Evolutionary conservation across 1,140 invertebrate species (phyloP), one percentile per base, ranked within the genome.

Genomic region (Neodiprion pinetum): DNA sequence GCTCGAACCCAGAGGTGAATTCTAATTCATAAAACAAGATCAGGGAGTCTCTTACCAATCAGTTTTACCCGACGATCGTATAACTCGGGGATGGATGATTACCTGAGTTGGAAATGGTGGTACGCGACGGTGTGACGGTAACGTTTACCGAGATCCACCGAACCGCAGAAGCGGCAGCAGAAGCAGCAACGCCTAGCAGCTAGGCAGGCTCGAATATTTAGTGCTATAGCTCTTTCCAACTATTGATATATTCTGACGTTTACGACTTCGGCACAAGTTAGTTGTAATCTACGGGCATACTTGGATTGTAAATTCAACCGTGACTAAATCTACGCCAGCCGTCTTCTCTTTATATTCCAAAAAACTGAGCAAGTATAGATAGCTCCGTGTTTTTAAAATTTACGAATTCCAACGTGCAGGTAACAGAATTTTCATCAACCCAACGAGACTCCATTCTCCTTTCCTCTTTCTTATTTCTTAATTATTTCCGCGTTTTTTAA

Each of bases 191-290:
- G 53, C n/a, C n/a, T 17, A 61, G 11, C 53, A 17, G 53, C 53
- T 12, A 61, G 11, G 53, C 53, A 9, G n/a, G 3, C 53, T 61
- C 11, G 53, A 61, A 81, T 83, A 84, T 81, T 82, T 81, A 79
- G 76, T 78, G 78, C 74, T 79, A 61, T 61, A 75, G 77, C 71
- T 74, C 80, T 17, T 61, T 61, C 53, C n/a, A 72, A 78, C 81
- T 85, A 85, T 83, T 86, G 83, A 86, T 86, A 83, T 85, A 84
- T 86, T 85, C 80, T 79, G 82, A 84, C 82, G 70, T 86, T 86
- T 86, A 86, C 83, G 82, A 86, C 81, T 83, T 75, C 48, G 69
- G 78, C 81, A 76, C 82, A 85, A 85, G 80, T 85, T 85, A 75
- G 71, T 78, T 40, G 70, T 83, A 82, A 85, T 84, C 78, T 82